Percentiles rank a stretch among this genome's conserved stretches.
Evolutionary conservation across 2,113 vertebrate genomes (phyloP).

Genomic region (Platichthys flesus): DNA sequence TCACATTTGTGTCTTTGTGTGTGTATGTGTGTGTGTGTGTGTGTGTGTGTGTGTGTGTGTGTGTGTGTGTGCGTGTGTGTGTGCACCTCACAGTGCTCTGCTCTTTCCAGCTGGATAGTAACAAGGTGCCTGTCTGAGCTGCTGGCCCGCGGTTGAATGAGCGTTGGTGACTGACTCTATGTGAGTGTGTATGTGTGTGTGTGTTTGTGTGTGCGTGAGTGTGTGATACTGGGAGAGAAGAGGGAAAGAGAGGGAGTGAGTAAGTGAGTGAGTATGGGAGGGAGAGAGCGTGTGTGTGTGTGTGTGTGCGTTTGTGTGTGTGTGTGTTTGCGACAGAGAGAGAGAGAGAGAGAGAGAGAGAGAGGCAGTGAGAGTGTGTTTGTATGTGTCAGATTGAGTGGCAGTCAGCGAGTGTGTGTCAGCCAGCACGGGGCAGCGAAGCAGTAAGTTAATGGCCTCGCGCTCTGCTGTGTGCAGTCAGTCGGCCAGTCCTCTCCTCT

Average conservation of each 20-base stretch:
- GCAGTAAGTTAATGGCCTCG: conserved; percentile 72
- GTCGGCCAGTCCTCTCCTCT: conserved; percentile 69
- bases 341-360: conserved; percentile 46
- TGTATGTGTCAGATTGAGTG: conserved; percentile 64
- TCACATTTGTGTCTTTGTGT: conserved; percentile 14
- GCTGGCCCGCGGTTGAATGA: conserved; percentile 79
- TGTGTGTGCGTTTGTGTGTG: conserved; percentile 47
- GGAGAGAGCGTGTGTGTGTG: conserved; percentile 58
- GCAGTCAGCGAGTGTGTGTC: conserved; percentile 68
- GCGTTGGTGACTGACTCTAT: conserved; percentile 71
- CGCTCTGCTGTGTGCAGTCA: conserved; percentile 75
- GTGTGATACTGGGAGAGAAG: conserved; percentile 56
- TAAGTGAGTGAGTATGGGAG: conserved; percentile 64
- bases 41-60: conserved; percentile 34
- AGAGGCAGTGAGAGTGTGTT: conserved; percentile 55
- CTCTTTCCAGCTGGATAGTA: conserved; percentile 72
- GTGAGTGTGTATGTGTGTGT: conserved; percentile 28
- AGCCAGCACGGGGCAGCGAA: conserved; percentile 72
- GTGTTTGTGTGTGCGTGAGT: not conserved
- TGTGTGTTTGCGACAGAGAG: conserved; percentile 48
- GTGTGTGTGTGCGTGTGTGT: conserved; percentile 36
- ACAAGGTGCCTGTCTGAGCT: conserved; percentile 77
- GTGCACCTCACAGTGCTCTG: conserved; percentile 44
- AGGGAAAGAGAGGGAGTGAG: conserved; percentile 48
- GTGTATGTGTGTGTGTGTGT: conserved; percentile 12